Conservation (phyloP, 2,888 invertebrate genomes). For the Timema cristinae region DNA sequence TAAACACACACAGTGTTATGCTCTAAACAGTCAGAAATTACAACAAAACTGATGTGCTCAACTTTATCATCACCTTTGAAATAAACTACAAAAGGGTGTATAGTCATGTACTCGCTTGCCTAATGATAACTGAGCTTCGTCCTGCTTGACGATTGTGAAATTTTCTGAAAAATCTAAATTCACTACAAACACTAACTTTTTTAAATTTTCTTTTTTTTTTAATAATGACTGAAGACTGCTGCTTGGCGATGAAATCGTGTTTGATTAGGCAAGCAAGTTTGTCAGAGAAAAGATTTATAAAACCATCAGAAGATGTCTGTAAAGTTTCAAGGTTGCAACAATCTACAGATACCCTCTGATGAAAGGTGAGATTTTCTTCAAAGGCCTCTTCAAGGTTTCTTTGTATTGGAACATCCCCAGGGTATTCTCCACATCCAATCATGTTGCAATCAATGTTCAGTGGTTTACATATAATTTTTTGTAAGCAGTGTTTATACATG, state of each 20-base stretch:
- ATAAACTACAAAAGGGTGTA: too few relatives aligned
- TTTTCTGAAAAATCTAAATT: slow-evolving; percentile 32
- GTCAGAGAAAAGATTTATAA: neutral
- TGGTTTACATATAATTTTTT: too few relatives aligned
- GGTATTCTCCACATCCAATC: too few relatives aligned
- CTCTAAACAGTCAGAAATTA: too few relatives aligned
- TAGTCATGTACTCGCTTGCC: too few relatives aligned
- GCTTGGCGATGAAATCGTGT: neutral
- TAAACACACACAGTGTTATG: too few relatives aligned
- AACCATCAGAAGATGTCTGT: neutral
- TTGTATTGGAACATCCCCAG: too few relatives aligned
- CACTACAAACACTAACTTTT: neutral
- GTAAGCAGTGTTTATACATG: too few relatives aligned
- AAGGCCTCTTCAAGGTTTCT: neutral
- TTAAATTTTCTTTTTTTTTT: neutral
- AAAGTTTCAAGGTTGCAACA: neutral
- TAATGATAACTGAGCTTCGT: slow-evolving; percentile 2
- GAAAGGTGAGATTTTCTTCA: neutral
- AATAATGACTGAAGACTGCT: neutral
- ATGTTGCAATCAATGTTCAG: too few relatives aligned
- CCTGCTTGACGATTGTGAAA: slow-evolving; percentile 8
- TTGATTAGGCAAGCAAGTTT: neutral
- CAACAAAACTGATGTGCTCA: too few relatives aligned
- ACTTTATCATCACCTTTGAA: too few relatives aligned
- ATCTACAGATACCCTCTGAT: neutral